A percentile compares a stretch with the other conserved stretches of the same genome.
phyloP scores from a whole-genome alignment of 1,140 invertebrate genomes.

The Doryteuthis pealeii region DNA sequence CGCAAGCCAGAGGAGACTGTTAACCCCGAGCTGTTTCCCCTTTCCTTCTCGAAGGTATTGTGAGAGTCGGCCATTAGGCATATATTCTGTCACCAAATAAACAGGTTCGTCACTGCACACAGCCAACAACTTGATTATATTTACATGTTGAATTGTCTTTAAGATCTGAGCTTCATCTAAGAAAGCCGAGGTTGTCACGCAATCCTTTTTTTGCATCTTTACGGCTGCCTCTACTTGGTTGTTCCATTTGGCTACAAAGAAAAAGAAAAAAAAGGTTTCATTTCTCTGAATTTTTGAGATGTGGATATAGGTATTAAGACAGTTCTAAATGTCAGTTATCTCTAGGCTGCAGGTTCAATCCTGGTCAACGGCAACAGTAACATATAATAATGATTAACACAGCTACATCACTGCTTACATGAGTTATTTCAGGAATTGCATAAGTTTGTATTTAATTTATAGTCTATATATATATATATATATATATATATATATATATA shows the following conservation, averaged over 20 bases:
- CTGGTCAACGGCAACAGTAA: too few relatives aligned
- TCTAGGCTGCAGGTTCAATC: too few relatives aligned
- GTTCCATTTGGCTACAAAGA: constrained; percentile 73
- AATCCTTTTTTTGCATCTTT: constrained; percentile 90
- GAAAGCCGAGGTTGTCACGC: constrained; percentile 95
- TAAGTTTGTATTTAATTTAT: too few relatives aligned
- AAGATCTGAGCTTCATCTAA: constrained; percentile 96
- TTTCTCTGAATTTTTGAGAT: background rate
- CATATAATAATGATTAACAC: too few relatives aligned
- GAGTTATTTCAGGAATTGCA: too few relatives aligned
- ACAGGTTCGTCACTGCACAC: constrained; percentile 98
- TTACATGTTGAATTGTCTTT: constrained; percentile 95
- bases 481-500: constrained; percentile 4
- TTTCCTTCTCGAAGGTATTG: constrained; percentile 47
- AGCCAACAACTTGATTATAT: constrained; percentile 91
- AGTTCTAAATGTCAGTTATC: too few relatives aligned
- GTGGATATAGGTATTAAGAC: too few relatives aligned
- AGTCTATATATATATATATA: too few relatives aligned
- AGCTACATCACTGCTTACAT: too few relatives aligned
- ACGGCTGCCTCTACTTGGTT: constrained; percentile 92
- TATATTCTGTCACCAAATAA: constrained; percentile 95
- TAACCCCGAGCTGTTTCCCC: constrained; percentile 39
- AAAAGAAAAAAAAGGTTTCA: constrained; percentile 1
- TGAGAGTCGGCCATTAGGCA: constrained; percentile 49
- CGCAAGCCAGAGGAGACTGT: constrained; percentile 46